These are phyloP conservation scores for Muscina levida DNA, from an alignment of 2,888 invertebrate species.

Conservation along the genomic window DNA sequence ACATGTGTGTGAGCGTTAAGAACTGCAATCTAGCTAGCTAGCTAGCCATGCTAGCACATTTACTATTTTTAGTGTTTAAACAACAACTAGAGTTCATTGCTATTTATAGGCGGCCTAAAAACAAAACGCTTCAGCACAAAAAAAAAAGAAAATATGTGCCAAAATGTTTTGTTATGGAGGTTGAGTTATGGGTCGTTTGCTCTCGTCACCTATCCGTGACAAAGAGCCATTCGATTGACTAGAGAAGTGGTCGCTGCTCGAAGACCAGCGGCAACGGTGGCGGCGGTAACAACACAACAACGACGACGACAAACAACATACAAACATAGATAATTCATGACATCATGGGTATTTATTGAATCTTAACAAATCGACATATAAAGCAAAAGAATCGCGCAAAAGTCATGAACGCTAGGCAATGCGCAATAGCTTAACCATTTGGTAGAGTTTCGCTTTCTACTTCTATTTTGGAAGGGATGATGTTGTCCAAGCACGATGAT, in stretches of 20 bases:
- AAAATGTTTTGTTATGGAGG: constrained; percentile 23
- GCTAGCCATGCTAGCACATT: too few species aligned
- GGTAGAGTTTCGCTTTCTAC: background rate
- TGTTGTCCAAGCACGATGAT: background rate
- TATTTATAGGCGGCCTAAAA: constrained; percentile 35
- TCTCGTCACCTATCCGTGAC: constrained; percentile 31
- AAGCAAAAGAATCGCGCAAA: constrained; percentile 20
- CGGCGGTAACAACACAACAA: too few species aligned
- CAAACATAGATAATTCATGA: constrained; percentile 29
- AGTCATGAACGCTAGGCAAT: background rate
- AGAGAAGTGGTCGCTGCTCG: background rate
- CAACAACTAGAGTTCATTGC: constrained; percentile 31
- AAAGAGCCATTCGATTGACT: constrained; percentile 32
- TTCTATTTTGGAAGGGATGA: constrained; percentile 12
- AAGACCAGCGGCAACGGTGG: background rate
- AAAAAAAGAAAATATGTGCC: constrained; percentile 10
- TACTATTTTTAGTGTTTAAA: too few species aligned
- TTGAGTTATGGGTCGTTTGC: constrained; percentile 13
- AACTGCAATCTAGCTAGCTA: too few species aligned
- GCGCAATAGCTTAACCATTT: background rate
- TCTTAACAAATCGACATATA: constrained; percentile 52
- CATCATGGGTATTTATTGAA: constrained; percentile 44
- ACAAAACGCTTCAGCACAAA: constrained; percentile 9
- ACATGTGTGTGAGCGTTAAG: too few species aligned
- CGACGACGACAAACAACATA: too few species aligned